Percentiles rank a stretch among this genome's conserved stretches.
Evolutionary conservation across 2,113 vertebrate species (phyloP).

Genomic region (Aptenodytes forsteri): DNA sequence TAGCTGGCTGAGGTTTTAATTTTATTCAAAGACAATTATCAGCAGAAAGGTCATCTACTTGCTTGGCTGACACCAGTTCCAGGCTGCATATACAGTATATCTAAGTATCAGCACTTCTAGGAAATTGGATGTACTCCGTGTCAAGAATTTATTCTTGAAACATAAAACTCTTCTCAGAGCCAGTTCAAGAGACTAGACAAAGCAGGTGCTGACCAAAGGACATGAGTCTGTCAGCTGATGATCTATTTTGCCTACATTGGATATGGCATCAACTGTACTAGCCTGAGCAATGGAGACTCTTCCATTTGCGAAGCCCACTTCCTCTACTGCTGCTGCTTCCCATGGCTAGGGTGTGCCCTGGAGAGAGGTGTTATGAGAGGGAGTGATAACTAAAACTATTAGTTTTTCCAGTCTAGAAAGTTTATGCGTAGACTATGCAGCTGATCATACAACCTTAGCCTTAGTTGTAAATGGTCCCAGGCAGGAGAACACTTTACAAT

Average conservation of each 20-base stretch:
- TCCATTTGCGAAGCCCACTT: neutral
- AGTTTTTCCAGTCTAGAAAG: neutral
- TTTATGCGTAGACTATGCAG: neutral
- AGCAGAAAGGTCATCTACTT: neutral
- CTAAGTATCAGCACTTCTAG: neutral
- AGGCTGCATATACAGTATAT: neutral
- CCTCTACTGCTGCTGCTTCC: fast-evolving
- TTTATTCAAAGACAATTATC: neutral
- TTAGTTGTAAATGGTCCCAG: neutral
- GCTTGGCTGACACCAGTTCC: neutral
- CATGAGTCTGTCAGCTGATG: neutral
- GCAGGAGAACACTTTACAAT: neutral
- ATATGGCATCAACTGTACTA: neutral
- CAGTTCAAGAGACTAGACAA: neutral
- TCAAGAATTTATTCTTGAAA: neutral
- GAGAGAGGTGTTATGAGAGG: neutral
- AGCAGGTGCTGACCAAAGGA: neutral
- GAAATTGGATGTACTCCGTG: neutral
- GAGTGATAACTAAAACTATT: neutral
- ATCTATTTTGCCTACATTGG: neutral
- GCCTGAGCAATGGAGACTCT: neutral
- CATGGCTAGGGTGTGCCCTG: neutral
- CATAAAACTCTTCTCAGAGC: neutral
- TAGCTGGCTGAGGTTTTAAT: neutral
- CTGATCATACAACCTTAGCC: neutral